Evolutionary conservation across 2,113 vertebrate species (phyloP), one percentile per base, ranked within the genome.

Genomic region (Propithecus coquereli): DNA sequence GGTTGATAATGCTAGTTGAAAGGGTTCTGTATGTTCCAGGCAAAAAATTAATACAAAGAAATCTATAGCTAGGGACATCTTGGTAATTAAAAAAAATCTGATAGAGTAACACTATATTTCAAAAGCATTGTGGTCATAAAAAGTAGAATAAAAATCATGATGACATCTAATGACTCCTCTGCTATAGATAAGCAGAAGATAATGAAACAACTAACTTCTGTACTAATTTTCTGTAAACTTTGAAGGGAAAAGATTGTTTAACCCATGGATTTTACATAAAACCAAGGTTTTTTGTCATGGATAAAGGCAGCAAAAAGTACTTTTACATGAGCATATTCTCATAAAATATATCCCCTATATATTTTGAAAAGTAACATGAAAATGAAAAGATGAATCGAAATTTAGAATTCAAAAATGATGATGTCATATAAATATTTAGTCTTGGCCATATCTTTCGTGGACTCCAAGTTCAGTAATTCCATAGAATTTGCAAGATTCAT

Each of bases 31-130:
- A 7, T 66, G 25, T 94, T 90, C 54, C 32, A 94, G 65, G 27
- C 23, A 87, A 90, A 94, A 94, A 80, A 43, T 83, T 77, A 83
- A 32, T 81, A 70, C 30, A 66, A 74, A 68, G 27, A 92, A 90
- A 65, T 23, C 40, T 87, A 83, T 61, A 66, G 18, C 43, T 79
- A 71, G 45, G 25, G 9, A 90, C 52, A 65, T 59, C 3, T 66
- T 83, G 25, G 43, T 14, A 81, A 90, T 83, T 81, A 12, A 5
- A 84, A 88, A 85, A 86, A 70, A 87, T 94, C 47, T 50, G 68
- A 1, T 91, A 34, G 23, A 25, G 8, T 86, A 74, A 16, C 6
- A 68, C 27, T 95, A 30, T 61, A 57, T 83, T 95, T 96, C 43
- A 74, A 90, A 95, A 86, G 3, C 6, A 71, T 6, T 43, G 34